phyloP scores from a whole-genome alignment of 2,797 vertebrate genomes.

The Rhinoraja longicauda region DNA sequence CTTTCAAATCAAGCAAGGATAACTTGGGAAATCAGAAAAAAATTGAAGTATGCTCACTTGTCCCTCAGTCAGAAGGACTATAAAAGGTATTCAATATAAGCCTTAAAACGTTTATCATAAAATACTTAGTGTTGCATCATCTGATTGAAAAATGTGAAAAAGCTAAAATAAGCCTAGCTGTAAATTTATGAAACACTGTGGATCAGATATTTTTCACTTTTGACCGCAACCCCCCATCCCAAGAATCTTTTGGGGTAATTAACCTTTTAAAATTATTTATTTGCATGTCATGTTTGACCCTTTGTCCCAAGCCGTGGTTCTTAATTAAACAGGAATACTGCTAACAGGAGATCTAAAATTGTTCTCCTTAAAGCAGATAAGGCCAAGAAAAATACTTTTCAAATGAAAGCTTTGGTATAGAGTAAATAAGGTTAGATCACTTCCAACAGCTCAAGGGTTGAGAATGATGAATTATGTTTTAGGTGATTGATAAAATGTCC shows the following conservation, averaged over 20 bases:
- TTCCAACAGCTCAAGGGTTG: no score
- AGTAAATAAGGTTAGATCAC: no score
- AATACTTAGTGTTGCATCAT: background rate
- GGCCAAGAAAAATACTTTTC: no score
- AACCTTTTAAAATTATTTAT: background rate
- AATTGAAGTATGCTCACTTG: background rate
- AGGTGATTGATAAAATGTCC: no score
- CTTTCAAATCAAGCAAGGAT: background rate
- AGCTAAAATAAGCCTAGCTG: background rate
- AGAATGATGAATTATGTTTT: no score
- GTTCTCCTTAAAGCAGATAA: no score
- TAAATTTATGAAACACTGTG: background rate
- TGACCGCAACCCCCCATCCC: background rate
- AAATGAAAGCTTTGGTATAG: no score
- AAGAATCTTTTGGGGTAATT: background rate
- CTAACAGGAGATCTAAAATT: no score
- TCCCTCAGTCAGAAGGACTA: background rate
- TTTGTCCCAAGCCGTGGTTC: no score
- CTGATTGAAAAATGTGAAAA: background rate
- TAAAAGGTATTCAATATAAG: background rate
- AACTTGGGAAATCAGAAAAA: background rate
- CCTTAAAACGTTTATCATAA: background rate
- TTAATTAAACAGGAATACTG: no score
- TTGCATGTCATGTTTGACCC: no score
- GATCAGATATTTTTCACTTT: background rate